Base-by-base conservation (phyloP, 2,113 vertebrate genomes). In the Indri indri region DNA sequence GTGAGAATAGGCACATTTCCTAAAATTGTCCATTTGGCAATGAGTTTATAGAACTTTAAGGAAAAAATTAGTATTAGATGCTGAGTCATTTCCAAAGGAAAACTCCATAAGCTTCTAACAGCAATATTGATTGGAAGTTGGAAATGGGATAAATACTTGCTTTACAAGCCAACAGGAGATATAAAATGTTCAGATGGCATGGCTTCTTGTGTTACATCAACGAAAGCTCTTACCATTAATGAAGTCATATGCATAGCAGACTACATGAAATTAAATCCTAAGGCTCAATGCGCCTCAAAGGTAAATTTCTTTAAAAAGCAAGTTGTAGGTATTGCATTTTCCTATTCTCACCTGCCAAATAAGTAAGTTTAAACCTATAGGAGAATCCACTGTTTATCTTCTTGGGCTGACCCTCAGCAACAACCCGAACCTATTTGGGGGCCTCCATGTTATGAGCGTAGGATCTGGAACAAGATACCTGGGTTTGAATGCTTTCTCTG, bases 31-130 rank as follows among this genome's bases (percentile, higher is more conserved):
- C 57, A 86, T 85, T 95, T 95, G 14, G 23, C 34, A 54, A 80
- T 70, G 45, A 83, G 6, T 95, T 96, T 95, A 82, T 88, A 86
- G 16, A 97, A 61, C 17, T 71, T 93, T 66, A 94, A 87, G 71
- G 50, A 77, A 96, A 77, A 88, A 97, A 79, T 68, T 96, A 83
- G 8, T 88, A 90, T 92, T 76, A 71, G 40, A 12, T 95, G 37
- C 50, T 96, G 47, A 96, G 30, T 96, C 47, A 94, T 96, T 97
- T 85, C 25, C 45, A 92, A 92, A 70, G 54, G n/a, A 71, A 96
- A 93, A 70, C 57, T 84, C n/a, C 23, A 94, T 65, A 90, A 68
- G 18, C n/a, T 91, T 95, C 42, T 42, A 91, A 94, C 6, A 86
- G 14, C 20, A 85, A 17, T 92, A 96, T 96, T 96, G 81, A 88